Percentiles rank a stretch among this genome's conserved stretches.
These are phyloP conservation scores for Amblyopsis rosae DNA, from an alignment of 2,113 vertebrate genomes.

Conservation along the genomic window DNA sequence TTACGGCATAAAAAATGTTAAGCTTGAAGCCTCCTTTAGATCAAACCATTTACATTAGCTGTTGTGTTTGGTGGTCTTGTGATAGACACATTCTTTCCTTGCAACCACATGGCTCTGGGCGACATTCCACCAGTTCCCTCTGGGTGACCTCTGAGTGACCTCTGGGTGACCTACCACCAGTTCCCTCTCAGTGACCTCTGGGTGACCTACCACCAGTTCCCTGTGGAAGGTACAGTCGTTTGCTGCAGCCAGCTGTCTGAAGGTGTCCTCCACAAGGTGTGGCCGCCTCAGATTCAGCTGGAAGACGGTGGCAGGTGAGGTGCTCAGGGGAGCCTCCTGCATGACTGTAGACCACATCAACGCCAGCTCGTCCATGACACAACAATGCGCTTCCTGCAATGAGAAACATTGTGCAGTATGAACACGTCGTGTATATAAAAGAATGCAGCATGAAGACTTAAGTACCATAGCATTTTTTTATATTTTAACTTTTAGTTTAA, in stretches of 20 bases:
- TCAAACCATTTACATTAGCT: too few relatives aligned
- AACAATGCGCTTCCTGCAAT: slow-evolving; percentile 25
- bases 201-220: slow-evolving; percentile 54
- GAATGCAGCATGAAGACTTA: too few relatives aligned
- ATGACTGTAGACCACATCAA: accelerated
- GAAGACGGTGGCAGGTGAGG: slow-evolving; percentile 25
- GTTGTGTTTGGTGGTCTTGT: too few relatives aligned
- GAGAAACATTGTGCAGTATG: not conserved
- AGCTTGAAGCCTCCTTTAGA: too few relatives aligned
- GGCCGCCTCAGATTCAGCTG: slow-evolving; percentile 58
- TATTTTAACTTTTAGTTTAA: too few relatives aligned
- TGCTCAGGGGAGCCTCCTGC: accelerated
- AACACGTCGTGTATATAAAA: too few relatives aligned
- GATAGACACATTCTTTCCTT: too few relatives aligned
- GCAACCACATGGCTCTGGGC: too few relatives aligned
- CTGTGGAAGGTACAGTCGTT: slow-evolving; percentile 51
- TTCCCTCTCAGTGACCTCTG: not conserved
- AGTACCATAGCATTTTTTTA: too few relatives aligned
- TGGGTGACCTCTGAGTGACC: not conserved
- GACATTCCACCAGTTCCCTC: not conserved
- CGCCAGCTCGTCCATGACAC: accelerated
- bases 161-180: not conserved
- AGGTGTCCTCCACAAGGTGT: slow-evolving; percentile 67
- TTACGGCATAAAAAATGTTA: too few relatives aligned
- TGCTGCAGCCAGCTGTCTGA: slow-evolving; percentile 58